These are phyloP conservation scores for Athalia circularis DNA, from an alignment of 2,888 invertebrate species.

Conservation along the genomic window DNA sequence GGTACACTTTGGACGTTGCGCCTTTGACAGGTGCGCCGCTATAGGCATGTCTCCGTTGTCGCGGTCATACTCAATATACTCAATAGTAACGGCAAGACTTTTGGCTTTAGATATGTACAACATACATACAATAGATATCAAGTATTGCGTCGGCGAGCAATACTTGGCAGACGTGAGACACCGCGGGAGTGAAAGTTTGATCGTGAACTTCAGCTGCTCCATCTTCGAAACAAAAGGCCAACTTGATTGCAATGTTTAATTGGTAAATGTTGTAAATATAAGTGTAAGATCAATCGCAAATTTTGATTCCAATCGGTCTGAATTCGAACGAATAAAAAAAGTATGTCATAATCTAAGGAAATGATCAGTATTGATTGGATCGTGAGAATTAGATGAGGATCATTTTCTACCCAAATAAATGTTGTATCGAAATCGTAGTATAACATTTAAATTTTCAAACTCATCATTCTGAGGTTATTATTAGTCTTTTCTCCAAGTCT, in stretches of 20 bases:
- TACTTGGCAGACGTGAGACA: slow-evolving; percentile 59
- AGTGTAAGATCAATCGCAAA: background rate
- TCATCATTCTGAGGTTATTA: background rate
- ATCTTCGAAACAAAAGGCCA: slow-evolving; percentile 52
- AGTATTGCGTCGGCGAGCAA: slow-evolving; percentile 51
- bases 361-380: background rate
- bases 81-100: slow-evolving; percentile 24
- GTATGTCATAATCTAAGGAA: background rate
- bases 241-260: background rate
- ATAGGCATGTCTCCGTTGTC: slow-evolving; percentile 1
- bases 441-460: background rate
- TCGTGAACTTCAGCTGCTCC: slow-evolving; percentile 68
- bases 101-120: background rate
- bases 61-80: slow-evolving; percentile 21
- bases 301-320: background rate
- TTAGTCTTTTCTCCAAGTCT: background rate
- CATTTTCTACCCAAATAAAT: background rate
- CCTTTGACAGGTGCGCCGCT: slow-evolving; percentile 19
- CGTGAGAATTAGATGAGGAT: background rate
- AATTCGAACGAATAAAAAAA: background rate
- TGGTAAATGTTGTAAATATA: background rate
- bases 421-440: background rate
- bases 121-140: slow-evolving; percentile 42
- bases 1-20: slow-evolving; percentile 9
- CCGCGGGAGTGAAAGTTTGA: slow-evolving; percentile 69